phyloP scores from a whole-genome alignment of 2,888 invertebrate genomes.

The Cataglyphis rosenhaueri region DNA sequence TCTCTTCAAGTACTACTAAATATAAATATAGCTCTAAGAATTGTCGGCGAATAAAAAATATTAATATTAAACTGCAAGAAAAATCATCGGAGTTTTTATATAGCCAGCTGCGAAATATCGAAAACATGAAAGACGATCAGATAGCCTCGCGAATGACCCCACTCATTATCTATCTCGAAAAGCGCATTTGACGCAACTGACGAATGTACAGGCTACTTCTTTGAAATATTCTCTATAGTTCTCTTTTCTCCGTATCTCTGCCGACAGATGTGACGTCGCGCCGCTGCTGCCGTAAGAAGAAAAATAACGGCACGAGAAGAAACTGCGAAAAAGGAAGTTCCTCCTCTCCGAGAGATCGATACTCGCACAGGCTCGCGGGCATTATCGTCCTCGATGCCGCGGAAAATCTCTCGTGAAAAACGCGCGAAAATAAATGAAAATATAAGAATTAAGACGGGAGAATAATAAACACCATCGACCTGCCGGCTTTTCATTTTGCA shows the following conservation, averaged over 20 bases:
- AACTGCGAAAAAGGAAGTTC: not conserved
- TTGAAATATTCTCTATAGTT: conserved; percentile 47
- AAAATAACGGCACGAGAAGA: conserved; percentile 46
- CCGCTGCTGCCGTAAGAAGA: conserved; percentile 43
- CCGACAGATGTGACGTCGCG: conserved; percentile 21
- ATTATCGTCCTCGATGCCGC: not conserved
- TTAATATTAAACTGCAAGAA: not conserved
- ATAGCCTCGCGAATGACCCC: conserved; percentile 76
- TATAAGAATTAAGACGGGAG: conserved; percentile 7
- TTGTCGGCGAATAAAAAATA: not conserved
- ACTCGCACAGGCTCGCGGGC: conserved; percentile 48
- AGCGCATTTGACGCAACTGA: conserved; percentile 59
- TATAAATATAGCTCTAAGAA: not conserved
- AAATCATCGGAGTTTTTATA: conserved; percentile 14
- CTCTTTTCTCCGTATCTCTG: conserved; percentile 28
- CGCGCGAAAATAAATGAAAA: conserved; percentile 50
- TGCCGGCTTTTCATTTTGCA: conserved; percentile 2
- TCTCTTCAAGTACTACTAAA: not conserved
- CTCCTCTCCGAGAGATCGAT: conserved; percentile 59
- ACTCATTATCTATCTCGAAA: conserved; percentile 75
- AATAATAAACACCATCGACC: not conserved
- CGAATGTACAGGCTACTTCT: conserved; percentile 39
- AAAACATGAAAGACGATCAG: conserved; percentile 54
- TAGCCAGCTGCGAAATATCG: conserved; percentile 23
- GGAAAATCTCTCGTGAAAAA: conserved; percentile 52